A percentile compares a stretch with the other conserved stretches of the same genome.
Conservation (phyloP, 2,888 invertebrate genomes). For the Drymonia ruficornis region DNA sequence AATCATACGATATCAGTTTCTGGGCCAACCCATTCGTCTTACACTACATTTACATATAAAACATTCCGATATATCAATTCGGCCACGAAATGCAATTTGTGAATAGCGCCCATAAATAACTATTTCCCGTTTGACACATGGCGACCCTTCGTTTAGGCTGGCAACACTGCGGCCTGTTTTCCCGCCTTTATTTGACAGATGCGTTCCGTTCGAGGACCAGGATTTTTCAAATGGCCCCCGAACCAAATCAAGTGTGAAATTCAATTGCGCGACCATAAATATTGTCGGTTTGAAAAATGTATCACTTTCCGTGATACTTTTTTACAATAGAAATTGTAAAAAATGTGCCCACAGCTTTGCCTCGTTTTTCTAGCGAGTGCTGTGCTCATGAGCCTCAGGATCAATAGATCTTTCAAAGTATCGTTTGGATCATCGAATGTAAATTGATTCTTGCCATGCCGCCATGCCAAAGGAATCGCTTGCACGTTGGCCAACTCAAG, state of each 20-base stretch:
- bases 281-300: conserved; percentile 71
- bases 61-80: conserved; percentile 83
- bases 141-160: conserved; percentile 70
- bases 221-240: conserved; percentile 66
- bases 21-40: conserved; percentile 77
- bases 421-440: no score
- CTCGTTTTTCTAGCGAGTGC: no score
- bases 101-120: conserved; percentile 82
- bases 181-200: conserved; percentile 80
- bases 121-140: conserved; percentile 80
- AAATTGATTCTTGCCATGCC: no score
- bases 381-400: no score
- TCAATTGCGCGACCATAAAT: conserved; percentile 80
- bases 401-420: no score
- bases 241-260: conserved; percentile 82
- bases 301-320: conserved; percentile 27
- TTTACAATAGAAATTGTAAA: no score
- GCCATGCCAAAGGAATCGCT: no score
- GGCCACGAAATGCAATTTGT: conserved; percentile 82
- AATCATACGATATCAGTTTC: conserved; percentile 75
- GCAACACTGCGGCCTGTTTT: conserved; percentile 69
- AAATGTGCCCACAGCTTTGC: no score
- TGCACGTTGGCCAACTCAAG: no score
- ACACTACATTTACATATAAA: conserved; percentile 82
- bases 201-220: conserved; percentile 72